Percentiles rank a stretch among this genome's conserved stretches.
Evolutionary conservation across 92 coral and sea anemone species (phyloP).

Genomic region (Paramuricea clavata): DNA sequence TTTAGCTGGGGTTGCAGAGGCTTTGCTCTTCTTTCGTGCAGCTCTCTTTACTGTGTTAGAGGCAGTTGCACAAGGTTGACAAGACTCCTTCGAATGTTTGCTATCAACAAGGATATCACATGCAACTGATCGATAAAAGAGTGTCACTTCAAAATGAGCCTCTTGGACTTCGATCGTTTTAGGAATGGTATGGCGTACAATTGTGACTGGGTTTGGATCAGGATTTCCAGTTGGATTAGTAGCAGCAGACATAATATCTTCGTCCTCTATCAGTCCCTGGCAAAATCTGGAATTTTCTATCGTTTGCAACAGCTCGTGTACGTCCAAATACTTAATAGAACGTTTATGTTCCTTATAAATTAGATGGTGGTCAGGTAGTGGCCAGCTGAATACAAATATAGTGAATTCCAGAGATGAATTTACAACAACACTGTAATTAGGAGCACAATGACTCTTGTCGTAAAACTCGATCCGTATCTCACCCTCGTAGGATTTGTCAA

Average conservation of each 20-base stretch:
- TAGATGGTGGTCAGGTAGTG: neutral
- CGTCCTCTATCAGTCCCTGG: conserved; percentile 13
- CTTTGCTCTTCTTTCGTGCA: conserved; percentile 14
- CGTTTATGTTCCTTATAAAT: conserved; percentile 9
- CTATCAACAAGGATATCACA: conserved; percentile 26
- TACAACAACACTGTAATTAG: conserved; percentile 11
- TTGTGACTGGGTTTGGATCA: neutral
- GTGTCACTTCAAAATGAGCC: conserved; percentile 22
- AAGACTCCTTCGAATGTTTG: neutral
- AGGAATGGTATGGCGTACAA: conserved; percentile 4
- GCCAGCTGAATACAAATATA: conserved; percentile 16
- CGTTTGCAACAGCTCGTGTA: neutral
- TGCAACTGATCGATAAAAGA: conserved; percentile 5
- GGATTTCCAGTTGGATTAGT: conserved; percentile 26
- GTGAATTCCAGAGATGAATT: neutral
- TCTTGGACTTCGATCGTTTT: conserved; percentile 19
- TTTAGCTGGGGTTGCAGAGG: conserved; percentile 1
- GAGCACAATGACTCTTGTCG: conserved; percentile 20
- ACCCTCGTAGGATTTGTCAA: conserved; percentile 16
- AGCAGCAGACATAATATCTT: neutral
- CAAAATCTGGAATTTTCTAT: neutral
- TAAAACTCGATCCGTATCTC: neutral
- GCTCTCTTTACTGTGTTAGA: neutral
- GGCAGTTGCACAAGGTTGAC: conserved; percentile 17
- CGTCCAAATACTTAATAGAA: conserved; percentile 12